Evolutionary conservation across 2,113 vertebrate species (phyloP).

Genomic region (Podiceps cristatus): DNA sequence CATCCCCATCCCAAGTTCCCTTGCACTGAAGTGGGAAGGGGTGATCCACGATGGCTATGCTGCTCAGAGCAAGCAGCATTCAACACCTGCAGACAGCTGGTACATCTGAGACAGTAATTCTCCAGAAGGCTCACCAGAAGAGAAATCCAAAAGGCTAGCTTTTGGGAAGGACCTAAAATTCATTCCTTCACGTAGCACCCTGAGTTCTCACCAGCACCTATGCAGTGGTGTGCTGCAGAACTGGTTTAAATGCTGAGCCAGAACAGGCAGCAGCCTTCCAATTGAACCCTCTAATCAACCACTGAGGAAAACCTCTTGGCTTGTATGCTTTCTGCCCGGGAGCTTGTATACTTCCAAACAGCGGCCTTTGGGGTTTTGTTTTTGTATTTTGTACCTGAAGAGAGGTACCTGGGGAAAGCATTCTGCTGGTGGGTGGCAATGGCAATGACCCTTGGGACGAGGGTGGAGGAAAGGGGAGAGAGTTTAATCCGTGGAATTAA

Average conservation of each 20-base stretch:
- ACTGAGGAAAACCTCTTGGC: background rate
- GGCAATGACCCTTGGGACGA: no score
- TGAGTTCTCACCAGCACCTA: background rate
- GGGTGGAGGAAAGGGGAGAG: no score
- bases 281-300: background rate
- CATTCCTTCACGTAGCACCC: rapidly evolving
- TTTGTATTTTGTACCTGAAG: background rate
- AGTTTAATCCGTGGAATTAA: background rate
- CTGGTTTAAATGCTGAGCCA: background rate
- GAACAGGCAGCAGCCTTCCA: background rate
- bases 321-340: background rate
- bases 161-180: background rate
- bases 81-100: background rate
- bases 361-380: rapidly evolving
- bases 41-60: background rate
- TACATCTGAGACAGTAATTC: background rate
- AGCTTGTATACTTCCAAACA: background rate
- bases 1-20: background rate
- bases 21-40: background rate
- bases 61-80: background rate
- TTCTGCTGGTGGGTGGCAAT: no score
- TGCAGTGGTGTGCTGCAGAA: background rate
- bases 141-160: background rate
- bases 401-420: background rate
- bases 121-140: background rate